Evolutionary conservation across 1,140 invertebrate species (phyloP).

Genomic region (Mizuhopecten yessoensis): DNA sequence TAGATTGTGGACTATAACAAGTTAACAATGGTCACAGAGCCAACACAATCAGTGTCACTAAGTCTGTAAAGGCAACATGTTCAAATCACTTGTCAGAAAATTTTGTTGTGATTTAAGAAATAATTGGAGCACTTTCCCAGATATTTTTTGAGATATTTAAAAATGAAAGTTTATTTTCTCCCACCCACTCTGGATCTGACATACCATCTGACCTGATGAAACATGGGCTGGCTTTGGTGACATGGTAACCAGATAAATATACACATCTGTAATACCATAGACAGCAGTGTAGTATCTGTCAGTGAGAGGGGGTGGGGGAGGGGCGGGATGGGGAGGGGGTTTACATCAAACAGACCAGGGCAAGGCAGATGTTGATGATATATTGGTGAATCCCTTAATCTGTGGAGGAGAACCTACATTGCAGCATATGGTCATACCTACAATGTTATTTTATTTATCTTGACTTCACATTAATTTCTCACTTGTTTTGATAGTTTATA

Average conservation of each 20-base stretch:
- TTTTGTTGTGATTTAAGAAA: too few relatives aligned
- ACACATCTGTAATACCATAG: background rate
- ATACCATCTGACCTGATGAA: background rate
- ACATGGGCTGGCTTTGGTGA: background rate
- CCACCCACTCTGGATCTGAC: constrained; percentile 8
- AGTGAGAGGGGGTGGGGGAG: background rate
- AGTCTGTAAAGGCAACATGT: background rate
- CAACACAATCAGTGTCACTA: background rate
- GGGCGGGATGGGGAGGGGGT: background rate
- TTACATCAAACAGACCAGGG: background rate
- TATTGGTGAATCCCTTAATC: too few relatives aligned
- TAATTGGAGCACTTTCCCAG: background rate
- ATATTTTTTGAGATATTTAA: background rate
- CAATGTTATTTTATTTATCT: constrained; percentile 16
- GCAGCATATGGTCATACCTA: constrained; percentile 19
- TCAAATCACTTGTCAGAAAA: background rate
- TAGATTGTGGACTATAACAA: too few relatives aligned
- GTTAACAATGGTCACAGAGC: too few relatives aligned
- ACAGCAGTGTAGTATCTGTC: background rate
- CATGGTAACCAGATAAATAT: background rate
- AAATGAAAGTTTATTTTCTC: background rate
- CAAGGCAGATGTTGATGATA: too few relatives aligned
- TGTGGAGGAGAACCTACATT: background rate
- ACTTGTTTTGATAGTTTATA: constrained; percentile 1
- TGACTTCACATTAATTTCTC: background rate